Evolutionary conservation across 1,140 invertebrate genomes (phyloP), one percentile per base, ranked within the genome.

Genomic region (Drosophila sulfurigaster): DNA sequence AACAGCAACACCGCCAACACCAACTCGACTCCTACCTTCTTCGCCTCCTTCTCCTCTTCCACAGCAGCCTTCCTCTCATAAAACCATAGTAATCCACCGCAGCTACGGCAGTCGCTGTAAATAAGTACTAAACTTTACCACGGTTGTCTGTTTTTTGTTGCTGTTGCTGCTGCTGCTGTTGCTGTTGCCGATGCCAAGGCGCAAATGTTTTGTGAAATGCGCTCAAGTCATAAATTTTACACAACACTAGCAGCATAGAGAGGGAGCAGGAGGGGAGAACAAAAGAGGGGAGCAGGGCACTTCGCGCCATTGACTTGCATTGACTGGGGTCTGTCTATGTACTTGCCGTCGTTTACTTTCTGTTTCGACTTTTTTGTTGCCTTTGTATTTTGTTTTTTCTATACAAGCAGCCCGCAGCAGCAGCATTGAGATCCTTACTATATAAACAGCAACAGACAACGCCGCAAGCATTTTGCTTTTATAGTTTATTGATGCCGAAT

Each of bases 401-500:
- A 81, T 74, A 81, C 78, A 83, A 79, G 57, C 78, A 71, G 82
- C 78, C 69, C 62, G 74, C 51, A 72, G 73, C 78, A 65, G 51
- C 13, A 43, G 38, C 20, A 41, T 35, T 45, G 64, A 41, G 65
- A 45, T 49, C 46, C 35, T 54, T 54, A 59, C 64, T 59, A 71
- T 75, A 83, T 70, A 78, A 81, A 75, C 65, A 81, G 28, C 46
- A 48, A 48, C 80, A 83, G 85, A 89, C 67, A 75, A 52, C 51
- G 74, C 83, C 77, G 70, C 67, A 70, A 89, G 83, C 83, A 88
- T 78, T 83, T 79, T 75, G 85, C 85, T 81, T 88, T 88, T 83
- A 89, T 89, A 88, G 83, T 88, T 89, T 89, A 88, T 88, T 89
- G 83, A 89, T 89, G 83, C 85, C 74, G 68, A 88, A 80, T 88